Evolutionary conservation across 2,113 vertebrate species (phyloP), one percentile per base, ranked within the genome.

Genomic region (Rhagologus leucostigma): DNA sequence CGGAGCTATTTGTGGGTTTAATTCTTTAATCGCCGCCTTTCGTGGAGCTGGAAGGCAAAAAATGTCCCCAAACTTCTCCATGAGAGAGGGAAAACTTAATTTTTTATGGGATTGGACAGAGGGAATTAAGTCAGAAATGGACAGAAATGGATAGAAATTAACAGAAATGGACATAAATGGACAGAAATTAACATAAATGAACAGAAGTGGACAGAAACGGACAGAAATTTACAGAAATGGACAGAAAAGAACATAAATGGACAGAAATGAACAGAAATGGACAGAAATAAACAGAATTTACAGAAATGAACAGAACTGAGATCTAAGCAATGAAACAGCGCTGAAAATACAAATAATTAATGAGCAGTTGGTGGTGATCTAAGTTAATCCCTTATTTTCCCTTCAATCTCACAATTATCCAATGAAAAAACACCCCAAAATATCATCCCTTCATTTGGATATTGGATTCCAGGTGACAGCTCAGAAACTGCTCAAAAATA

Each of bases 41-140:
- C 4, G 50, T 39, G 35, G 44, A 3, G 29, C 70, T 5, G 21
- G n/a, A 27, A 79, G 47, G 52, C 55, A 12, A 32, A 75, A 86
- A 91, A 70, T 0, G 1, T 18, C 11, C 49, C 33, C 75, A 53
- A 1, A 29, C 2, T 8, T 32, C 26, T 7, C 33, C 18, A 1
- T 1, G 41, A n/a, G 47, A 26, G 23, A 79, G 33, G 65, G 88
- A 75, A 47, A 23, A 16, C 6, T 14, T 30, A 8, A 30, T 57
- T 30, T 42, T 59, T 74, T 21, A 19, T 17, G 22, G 14, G 26
- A 7, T 18, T 19, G 29, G 47, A 12, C 26, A 26, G 65, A 73
- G 16, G 11, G 35, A 56, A 68, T 35, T 12, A 10, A 27, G 24
- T 21, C 13, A 39, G 9, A 50, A 77, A 56, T 27, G 7, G 16